These are phyloP conservation scores for Sphinx pinastri DNA, from an alignment of 2,888 invertebrate genomes.

Conservation along the genomic window DNA sequence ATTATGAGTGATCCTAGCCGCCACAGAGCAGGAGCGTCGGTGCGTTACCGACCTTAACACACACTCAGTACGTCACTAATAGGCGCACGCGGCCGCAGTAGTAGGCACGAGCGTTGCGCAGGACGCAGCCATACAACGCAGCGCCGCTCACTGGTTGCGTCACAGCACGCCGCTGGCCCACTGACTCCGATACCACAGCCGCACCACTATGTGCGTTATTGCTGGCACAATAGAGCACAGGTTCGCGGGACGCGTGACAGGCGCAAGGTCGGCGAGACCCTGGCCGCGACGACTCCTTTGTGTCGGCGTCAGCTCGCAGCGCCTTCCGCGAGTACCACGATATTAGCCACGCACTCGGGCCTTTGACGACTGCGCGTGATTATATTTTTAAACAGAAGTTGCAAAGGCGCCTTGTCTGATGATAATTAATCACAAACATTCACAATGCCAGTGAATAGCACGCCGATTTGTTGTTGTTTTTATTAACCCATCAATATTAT, in stretches of 20 bases:
- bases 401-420: no score
- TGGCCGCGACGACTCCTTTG: constrained; percentile 21
- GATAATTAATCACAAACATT: no score
- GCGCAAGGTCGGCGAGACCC: constrained; percentile 21
- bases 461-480: no score
- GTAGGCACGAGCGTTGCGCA: background rate
- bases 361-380: background rate
- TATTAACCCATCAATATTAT: no score
- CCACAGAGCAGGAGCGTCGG: no score
- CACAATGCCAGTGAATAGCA: background rate
- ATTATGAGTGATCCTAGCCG: no score
- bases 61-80: no score
- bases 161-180: constrained; percentile 26
- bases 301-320: constrained; percentile 4
- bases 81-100: no score
- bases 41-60: no score
- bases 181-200: constrained; percentile 25
- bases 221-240: constrained; percentile 24
- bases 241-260: constrained; percentile 16
- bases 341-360: background rate
- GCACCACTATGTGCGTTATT: constrained; percentile 29
- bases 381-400: background rate
- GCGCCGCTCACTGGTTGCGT: constrained; percentile 28
- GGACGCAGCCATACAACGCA: constrained; percentile 5
- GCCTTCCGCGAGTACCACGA: constrained; percentile 15